Base-by-base conservation (phyloP, 2,888 invertebrate genomes). In the Aporophyla lueneburgensis region DNA sequence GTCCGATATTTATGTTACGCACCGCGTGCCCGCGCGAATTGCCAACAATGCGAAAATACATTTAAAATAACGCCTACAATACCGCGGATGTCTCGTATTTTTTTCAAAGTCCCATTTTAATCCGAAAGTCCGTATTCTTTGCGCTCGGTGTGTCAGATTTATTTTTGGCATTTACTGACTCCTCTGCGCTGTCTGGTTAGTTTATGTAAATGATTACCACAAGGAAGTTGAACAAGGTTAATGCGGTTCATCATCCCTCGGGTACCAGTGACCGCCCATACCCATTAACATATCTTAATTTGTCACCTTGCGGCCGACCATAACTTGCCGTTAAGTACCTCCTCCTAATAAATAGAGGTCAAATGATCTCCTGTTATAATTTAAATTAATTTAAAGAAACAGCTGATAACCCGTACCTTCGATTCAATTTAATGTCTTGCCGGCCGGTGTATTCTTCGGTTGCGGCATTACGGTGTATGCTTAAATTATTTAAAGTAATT, bases 31-130 rank as follows among this genome's bases (percentile, higher is more conserved):
- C 87, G 90, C 90, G 91, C 90, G 93, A 93, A 94, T 93, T 91
- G 93, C 92, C 93, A 94, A 95, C 95, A 95, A 95, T 95, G 92
- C 93, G 89, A 93, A 91, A 93, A 95, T 95, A 93, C 93, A 94
- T 94, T 94, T 93, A 92, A 94, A 93, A 91, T 91, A 91, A 94
- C 94, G 93, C 93, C 92, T 93, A 91, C 92, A 93, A 94, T 92
- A 92, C 92, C 85, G 86, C 85, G 90, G 87, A 87, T 92, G 93
- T 92, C 92, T 93, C 94, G 93, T 95, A 94, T 92, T 92, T 95
- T 92, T 93, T 91, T 89, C 90, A 88, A 91, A 93, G 92, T 92
- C 90, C 92, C 93, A 91, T 93, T 94, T 94, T 93, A 93, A 93
- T 93, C 91, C 80, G 88, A 88, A 88, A 81, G 81, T 75, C 58